Conservation (phyloP, 2,797 vertebrate species). For the Adelosebastes latens region DNA sequence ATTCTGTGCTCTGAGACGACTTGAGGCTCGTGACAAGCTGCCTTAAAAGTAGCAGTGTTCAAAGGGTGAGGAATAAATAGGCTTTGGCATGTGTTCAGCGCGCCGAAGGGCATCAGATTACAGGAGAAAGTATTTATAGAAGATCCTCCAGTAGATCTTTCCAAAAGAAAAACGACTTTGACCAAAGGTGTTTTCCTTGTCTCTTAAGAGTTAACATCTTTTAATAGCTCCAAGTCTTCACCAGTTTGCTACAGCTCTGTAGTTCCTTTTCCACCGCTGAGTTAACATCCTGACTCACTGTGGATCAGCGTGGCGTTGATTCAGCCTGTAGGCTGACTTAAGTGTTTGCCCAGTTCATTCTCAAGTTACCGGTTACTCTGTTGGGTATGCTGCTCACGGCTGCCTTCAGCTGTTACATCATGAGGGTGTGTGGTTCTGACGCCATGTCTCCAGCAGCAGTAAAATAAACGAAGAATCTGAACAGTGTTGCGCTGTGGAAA, state of each 20-base stretch:
- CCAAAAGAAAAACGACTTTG: conserved; percentile 15
- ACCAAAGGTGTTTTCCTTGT: conserved; percentile 2
- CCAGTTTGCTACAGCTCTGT: not conserved
- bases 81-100: conserved; percentile 52
- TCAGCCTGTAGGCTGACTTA: not conserved
- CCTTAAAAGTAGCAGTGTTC: conserved; percentile 26
- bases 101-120: conserved; percentile 61
- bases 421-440: not conserved
- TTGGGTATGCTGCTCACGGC: conserved; percentile 4
- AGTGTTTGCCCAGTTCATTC: conserved; percentile 21
- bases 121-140: conserved; percentile 69
- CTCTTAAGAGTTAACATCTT: not conserved
- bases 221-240: not conserved
- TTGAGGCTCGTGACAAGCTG: conserved; percentile 5
- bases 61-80: conserved; percentile 72
- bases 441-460: not conserved
- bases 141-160: conserved; percentile 22
- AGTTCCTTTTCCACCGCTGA: not conserved
- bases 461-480: not conserved
- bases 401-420: conserved; percentile 23
- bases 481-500: not conserved
- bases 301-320: conserved; percentile 11
- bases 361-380: conserved; percentile 31
- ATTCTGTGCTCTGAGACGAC: not conserved
- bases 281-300: not conserved